Base-by-base conservation (phyloP, 2,888 invertebrate species). In the Eupeodes latifasciatus region DNA sequence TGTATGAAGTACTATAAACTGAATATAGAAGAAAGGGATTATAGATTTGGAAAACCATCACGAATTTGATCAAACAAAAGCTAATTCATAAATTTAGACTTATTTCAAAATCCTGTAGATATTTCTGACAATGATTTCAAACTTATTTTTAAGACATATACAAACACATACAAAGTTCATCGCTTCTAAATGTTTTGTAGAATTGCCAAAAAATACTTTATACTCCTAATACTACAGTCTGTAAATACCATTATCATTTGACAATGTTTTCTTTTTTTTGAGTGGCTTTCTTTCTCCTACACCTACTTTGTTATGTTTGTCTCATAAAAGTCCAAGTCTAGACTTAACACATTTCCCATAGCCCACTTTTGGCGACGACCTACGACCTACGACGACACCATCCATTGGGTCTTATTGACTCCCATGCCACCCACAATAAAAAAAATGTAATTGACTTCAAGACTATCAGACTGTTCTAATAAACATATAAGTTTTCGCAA, bases 381-480 rank as follows among this genome's bases (percentile, higher is more conserved):
- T 44, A 51, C 49, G 5, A 44, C 62, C n/a, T 44, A n/a, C 51
- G 67, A 51, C 49, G 9, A 55, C 69, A 51, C 47, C 49, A 34
- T 34, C 77, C 40, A 47, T 53, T 34, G 59, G 64, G 71, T 59
- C 55, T 66, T 57, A 72, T 66, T 85, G 72, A 72, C 72, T 66
- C 49, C 49, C 40, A 44, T 64, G 64, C 34, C 80, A 64, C 61
- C 62, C 49, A 74, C 81, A 81, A 71, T 81, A 57, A 76, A 57
- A 34, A 76, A 34, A 57, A 19, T 71, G 49, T 81, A 81, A 85
- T 81, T 85, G 81, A 72, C 57, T 40, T n/a, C 69, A 85, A 11
- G 53, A n/a, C 55, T 40, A 27, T 61, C 34, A 76, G 53, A 53
- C 44, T 19, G 6, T 40, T 16, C 44, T 53, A 12, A 76, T n/a